Evolutionary conservation across 2,797 vertebrate species (phyloP).

Genomic region (Erithacus rubecula): DNA sequence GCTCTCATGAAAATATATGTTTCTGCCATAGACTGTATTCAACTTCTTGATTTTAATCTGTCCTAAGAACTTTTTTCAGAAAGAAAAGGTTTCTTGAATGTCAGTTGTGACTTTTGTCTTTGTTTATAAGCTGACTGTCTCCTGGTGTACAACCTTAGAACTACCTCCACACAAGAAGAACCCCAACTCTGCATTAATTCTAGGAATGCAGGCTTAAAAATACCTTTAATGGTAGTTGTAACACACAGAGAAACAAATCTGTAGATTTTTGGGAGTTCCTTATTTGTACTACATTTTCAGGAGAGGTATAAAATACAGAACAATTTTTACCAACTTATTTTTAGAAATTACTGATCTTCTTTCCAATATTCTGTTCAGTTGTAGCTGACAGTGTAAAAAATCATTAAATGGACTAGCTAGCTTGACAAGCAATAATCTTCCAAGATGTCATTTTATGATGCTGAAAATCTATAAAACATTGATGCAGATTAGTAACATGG

Average conservation of each 20-base stretch:
- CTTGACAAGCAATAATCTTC: background rate
- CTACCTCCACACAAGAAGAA: background rate
- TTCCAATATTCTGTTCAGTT: background rate
- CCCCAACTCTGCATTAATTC: background rate
- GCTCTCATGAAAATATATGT: background rate
- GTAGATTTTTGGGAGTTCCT: background rate
- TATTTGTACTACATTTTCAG: background rate
- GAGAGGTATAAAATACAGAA: background rate
- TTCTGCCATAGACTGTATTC: background rate
- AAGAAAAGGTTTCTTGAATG: rapidly evolving
- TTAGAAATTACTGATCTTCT: background rate
- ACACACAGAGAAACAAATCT: background rate
- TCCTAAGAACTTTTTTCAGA: background rate
- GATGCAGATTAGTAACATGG: background rate
- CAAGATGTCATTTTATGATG: background rate
- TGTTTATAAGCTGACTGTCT: background rate
- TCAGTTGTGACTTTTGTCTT: background rate
- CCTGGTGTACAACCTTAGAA: background rate
- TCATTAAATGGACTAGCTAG: background rate
- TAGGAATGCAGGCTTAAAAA: background rate
- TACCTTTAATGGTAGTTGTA: background rate
- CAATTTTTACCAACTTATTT: background rate
- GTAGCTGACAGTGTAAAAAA: background rate
- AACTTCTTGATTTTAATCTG: background rate
- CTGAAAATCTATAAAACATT: background rate